Percentiles rank a stretch among this genome's conserved stretches.
Conservation (phyloP, 2,797 vertebrate genomes). For the Lagocephalus sceleratus region DNA sequence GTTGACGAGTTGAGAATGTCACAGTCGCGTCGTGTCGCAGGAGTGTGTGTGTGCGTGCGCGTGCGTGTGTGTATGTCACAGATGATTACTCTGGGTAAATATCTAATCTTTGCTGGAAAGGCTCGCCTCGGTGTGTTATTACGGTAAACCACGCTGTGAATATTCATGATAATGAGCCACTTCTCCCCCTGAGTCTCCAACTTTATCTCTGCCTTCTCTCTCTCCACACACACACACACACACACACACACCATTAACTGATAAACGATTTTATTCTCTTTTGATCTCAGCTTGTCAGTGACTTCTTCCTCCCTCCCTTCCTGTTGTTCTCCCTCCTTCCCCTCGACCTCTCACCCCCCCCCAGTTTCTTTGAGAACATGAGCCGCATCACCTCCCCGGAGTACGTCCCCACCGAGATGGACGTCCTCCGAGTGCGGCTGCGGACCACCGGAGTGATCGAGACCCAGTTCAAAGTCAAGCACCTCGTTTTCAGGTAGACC, state of each 20-base stretch:
- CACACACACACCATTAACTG: constrained; percentile 11
- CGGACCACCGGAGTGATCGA: constrained; percentile 79
- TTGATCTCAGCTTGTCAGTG: constrained; percentile 45
- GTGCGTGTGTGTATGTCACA: constrained; percentile 9
- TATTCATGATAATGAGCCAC: constrained; percentile 61
- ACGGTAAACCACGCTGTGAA: constrained; percentile 59
- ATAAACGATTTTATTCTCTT: constrained; percentile 33
- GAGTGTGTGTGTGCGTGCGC: constrained; percentile 17
- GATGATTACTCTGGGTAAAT: constrained; percentile 38
- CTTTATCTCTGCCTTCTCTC: constrained; percentile 53
- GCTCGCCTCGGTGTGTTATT: constrained; percentile 56
- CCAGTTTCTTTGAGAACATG: constrained; percentile 80
- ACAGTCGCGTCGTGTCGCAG: constrained; percentile 41
- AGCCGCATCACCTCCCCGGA: constrained; percentile 66
- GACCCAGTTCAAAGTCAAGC: constrained; percentile 80
- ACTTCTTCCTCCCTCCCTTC: constrained; percentile 13
- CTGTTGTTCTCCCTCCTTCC: background rate
- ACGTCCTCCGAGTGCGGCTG: constrained; percentile 76
- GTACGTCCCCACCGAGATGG: constrained; percentile 76
- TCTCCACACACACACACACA: constrained; percentile 26
- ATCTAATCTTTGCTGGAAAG: constrained; percentile 50
- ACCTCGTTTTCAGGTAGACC: constrained; percentile 75
- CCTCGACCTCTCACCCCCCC: constrained; percentile 4
- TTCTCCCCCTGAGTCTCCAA: constrained; percentile 29
- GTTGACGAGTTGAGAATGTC: constrained; percentile 67